Percentiles rank a stretch among this genome's conserved stretches.
Conservation (phyloP, 64 coral and sea anemone genomes). For the Porites australiensis region DNA sequence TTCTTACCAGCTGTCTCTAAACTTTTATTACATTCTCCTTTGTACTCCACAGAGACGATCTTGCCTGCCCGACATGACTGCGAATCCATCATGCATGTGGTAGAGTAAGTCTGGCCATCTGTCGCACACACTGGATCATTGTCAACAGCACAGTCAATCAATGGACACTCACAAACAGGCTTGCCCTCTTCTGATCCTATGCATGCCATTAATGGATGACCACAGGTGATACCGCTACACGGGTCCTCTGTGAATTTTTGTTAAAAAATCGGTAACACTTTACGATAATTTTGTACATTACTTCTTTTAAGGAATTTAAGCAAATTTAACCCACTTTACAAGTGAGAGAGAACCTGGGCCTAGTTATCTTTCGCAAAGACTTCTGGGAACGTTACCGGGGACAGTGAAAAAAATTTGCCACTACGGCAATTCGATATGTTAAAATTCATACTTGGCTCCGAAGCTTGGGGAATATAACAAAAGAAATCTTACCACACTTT, state of each 20-base stretch:
- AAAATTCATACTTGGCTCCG: too few species aligned
- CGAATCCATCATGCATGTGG: constrained; percentile 48
- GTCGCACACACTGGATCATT: constrained; percentile 60
- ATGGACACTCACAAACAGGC: constrained; percentile 5
- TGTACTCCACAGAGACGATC: constrained; percentile 20
- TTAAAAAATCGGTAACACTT: neutral
- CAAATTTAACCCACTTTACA: too few species aligned
- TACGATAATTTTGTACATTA: too few species aligned
- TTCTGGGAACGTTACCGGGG: too few species aligned
- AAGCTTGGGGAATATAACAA: too few species aligned
- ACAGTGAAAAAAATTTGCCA: too few species aligned
- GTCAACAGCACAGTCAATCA: constrained; percentile 2
- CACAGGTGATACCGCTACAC: constrained; percentile 24
- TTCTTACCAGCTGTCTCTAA: neutral
- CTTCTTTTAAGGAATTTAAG: too few species aligned
- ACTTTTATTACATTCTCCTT: constrained; percentile 5
- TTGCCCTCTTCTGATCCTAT: neutral
- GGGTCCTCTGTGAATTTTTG: neutral
- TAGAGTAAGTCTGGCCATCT: constrained; percentile 65
- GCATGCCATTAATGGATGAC: constrained; percentile 39
- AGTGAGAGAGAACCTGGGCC: too few species aligned
- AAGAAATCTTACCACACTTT: constrained; percentile 10
- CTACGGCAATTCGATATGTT: too few species aligned
- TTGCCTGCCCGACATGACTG: constrained; percentile 44
- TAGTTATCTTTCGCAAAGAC: too few species aligned